Evolutionary conservation across 2,888 invertebrate genomes (phyloP), one percentile per base, ranked within the genome.

Genomic region (Catocala fraxini): DNA sequence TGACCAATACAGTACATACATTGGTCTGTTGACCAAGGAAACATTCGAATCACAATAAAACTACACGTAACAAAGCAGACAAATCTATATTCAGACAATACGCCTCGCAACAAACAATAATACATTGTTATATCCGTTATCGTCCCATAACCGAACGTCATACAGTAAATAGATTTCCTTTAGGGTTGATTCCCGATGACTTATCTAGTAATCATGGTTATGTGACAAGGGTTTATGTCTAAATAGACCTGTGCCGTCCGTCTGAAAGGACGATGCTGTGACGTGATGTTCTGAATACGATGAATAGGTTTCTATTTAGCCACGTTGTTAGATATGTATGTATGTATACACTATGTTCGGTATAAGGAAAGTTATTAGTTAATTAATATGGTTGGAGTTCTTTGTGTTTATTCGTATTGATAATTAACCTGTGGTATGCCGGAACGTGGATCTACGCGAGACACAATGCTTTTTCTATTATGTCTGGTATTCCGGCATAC

Each of bases 171-270:
- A 80, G 74, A 75, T 82, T 73, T 74, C 76, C 79, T 60, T 65
- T 46, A 70, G 68, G 70, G 61, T 61, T 55, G 71, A 81, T 81
- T 75, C 71, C 67, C 62, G 78, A 79, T 82, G 83, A 80, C 81
- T 83, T 86, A 87, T 86, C 86, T 69, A 63, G 65, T 80, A 70
- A 82, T 81, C 79, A 73, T 67, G 73, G 56, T 62, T 68, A 58
- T 59, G 73, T 88, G 88, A 88, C 87, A 80, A 81, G 88, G 89
- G 88, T 86, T 63, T 70, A 65, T 79, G 77, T 79, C 75, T 73
- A 77, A 65, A 63, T 39, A 12, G 46, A 33, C 5, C 67, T 58
- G 34, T 15, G 58, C 59, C 72, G 70, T 74, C 34, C 42, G 6
- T 2, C 25, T 45, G 15, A 15, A 39, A 13, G 51, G 48, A 53